A percentile compares a stretch with the other conserved stretches of the same genome.
phyloP scores from a whole-genome alignment of 2,797 vertebrate species.

The Taenioides sp. region DNA sequence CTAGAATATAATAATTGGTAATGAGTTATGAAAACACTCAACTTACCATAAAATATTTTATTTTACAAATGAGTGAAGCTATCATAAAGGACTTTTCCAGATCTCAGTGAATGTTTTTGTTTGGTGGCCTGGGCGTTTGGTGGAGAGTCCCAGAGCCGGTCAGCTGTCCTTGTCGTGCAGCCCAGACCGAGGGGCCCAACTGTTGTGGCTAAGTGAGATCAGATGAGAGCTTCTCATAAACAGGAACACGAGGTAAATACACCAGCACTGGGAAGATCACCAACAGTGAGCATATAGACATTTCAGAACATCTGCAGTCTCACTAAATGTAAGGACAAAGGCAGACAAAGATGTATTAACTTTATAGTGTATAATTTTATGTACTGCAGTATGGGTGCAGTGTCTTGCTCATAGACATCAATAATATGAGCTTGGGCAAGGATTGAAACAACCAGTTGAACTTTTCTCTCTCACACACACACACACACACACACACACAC shows the following conservation, averaged over 20 bases:
- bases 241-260: slow-evolving; percentile 12
- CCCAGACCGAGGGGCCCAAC: slow-evolving; percentile 55
- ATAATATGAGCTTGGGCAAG: too few species aligned
- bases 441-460: too few species aligned
- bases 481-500: too few species aligned
- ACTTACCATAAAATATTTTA: slow-evolving; percentile 6
- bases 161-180: slow-evolving; percentile 64
- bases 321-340: background rate
- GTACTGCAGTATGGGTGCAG: too few species aligned
- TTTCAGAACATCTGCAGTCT: background rate
- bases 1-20: background rate
- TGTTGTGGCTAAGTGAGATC: slow-evolving; percentile 60
- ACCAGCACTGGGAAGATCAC: background rate
- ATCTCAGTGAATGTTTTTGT: slow-evolving; percentile 46
- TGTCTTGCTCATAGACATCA: too few species aligned
- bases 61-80: slow-evolving; percentile 23
- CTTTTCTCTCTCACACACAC: too few species aligned
- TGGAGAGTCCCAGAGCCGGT: slow-evolving; percentile 40
- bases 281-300: background rate
- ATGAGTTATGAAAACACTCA: background rate
- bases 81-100: slow-evolving; percentile 23
- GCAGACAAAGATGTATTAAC: too few species aligned
- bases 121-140: slow-evolving; percentile 35
- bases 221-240: slow-evolving; percentile 40
- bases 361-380: too few species aligned